Evolutionary conservation across 2,797 vertebrate species (phyloP).

Genomic region (Eospalax fontanierii): DNA sequence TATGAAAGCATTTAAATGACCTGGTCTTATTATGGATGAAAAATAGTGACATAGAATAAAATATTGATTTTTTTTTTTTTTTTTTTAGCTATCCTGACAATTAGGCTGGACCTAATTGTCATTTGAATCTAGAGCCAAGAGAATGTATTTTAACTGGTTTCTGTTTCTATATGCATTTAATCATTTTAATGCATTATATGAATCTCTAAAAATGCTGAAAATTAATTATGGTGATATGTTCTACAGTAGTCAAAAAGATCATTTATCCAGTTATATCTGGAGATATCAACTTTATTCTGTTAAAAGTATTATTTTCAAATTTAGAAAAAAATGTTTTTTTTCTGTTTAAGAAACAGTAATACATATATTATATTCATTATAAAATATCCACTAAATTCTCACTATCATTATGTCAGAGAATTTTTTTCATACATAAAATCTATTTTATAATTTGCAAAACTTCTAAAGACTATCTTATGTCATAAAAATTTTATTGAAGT

Average conservation of each 20-base stretch:
- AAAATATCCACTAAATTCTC: constrained; percentile 5
- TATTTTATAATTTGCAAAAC: constrained; percentile 41
- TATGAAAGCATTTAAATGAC: constrained; percentile 10
- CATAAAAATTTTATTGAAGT: neutral
- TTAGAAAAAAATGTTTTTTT: constrained; percentile 57
- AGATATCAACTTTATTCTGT: neutral
- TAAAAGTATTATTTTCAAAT: constrained; percentile 20
- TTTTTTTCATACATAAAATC: neutral
- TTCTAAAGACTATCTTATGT: constrained; percentile 27
- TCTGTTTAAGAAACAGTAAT: neutral
- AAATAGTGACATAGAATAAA: neutral
- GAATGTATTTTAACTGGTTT: neutral
- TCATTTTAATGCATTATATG: constrained; percentile 29
- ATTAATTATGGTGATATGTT: neutral
- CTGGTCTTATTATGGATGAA: neutral
- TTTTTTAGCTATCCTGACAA: neutral
- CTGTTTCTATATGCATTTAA: constrained; percentile 2
- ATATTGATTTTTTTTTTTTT: too few species aligned
- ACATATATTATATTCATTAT: constrained; percentile 61
- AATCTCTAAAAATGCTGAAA: neutral
- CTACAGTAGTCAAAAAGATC: neutral
- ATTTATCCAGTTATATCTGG: neutral
- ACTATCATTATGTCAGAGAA: constrained; percentile 26
- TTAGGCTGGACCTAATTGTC: neutral
- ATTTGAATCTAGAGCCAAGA: neutral